Conservation (phyloP, 2,113 vertebrate species). For the Pipra filicauda region DNA sequence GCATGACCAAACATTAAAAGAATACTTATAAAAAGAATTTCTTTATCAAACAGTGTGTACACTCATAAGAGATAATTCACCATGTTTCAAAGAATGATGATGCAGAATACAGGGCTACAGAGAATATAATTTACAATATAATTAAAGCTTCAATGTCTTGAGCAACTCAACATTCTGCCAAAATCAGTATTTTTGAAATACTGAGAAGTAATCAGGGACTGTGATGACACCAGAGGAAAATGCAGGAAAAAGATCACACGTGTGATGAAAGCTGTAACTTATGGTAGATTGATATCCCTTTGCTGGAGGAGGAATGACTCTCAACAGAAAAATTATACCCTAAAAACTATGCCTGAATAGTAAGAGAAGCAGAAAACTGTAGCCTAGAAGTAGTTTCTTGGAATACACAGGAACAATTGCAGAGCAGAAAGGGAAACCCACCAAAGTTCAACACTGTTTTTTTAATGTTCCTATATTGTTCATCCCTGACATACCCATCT, state of each 20-base stretch:
- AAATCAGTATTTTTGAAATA: constrained; percentile 24
- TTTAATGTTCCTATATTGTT: not conserved
- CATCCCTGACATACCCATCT: not conserved
- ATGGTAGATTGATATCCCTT: not conserved
- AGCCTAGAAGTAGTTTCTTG: not conserved
- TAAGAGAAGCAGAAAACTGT: not conserved
- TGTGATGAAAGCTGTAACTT: constrained; percentile 24
- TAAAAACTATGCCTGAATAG: not conserved
- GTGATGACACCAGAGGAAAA: not conserved
- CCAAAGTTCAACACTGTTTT: not conserved
- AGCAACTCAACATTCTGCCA: not conserved
- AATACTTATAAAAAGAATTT: not conserved
- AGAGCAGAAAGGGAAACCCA: not conserved
- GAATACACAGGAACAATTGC: not conserved
- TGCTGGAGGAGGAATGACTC: not conserved
- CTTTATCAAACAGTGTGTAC: not conserved
- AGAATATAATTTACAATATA: constrained; percentile 4
- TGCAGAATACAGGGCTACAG: not conserved
- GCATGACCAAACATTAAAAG: constrained; percentile 19
- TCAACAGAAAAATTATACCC: constrained; percentile 25
- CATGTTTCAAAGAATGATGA: not conserved
- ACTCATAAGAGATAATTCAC: not conserved
- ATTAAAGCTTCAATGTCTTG: constrained; percentile 21
- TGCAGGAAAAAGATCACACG: not conserved
- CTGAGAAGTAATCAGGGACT: not conserved